A percentile compares a stretch with the other conserved stretches of the same genome.
Evolutionary conservation across 1,140 invertebrate genomes (phyloP).

Genomic region (Centruroides sculpturatus): DNA sequence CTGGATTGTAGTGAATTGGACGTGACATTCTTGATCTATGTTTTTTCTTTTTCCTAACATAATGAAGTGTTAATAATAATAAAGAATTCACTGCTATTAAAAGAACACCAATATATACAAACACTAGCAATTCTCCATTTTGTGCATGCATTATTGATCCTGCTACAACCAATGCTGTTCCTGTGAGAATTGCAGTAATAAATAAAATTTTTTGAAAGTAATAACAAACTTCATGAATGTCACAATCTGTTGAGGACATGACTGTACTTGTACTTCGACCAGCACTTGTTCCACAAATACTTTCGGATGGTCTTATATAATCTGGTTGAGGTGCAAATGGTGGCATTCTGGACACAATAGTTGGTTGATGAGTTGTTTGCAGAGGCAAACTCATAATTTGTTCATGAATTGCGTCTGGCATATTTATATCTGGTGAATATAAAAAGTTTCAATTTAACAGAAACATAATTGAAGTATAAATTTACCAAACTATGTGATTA

Average conservation of each 20-base stretch:
- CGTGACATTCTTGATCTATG: slow-evolving; percentile 7
- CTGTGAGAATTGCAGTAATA: slow-evolving; percentile 12
- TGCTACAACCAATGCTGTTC: slow-evolving; percentile 7
- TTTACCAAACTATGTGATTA: no score
- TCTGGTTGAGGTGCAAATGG: no score
- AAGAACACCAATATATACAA: slow-evolving; percentile 14
- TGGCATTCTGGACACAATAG: no score
- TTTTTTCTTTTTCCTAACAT: slow-evolving; percentile 11
- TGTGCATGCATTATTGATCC: slow-evolving; percentile 14
- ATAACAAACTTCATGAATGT: slow-evolving; percentile 14
- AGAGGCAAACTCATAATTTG: no score
- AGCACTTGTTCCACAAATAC: no score
- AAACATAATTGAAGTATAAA: no score
- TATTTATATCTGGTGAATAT: no score
- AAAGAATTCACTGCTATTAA: slow-evolving; percentile 11
- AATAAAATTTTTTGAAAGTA: slow-evolving; percentile 14
- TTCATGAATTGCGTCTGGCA: no score
- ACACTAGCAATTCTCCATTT: slow-evolving; percentile 12
- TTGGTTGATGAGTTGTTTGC: no score
- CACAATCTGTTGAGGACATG: slow-evolving; percentile 10
- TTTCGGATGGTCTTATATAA: no score
- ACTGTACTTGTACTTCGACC: neutral
- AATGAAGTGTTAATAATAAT: slow-evolving; percentile 10
- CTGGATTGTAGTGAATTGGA: neutral
- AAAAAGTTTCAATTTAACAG: no score